A percentile compares a stretch with the other conserved stretches of the same genome.
phyloP scores from a whole-genome alignment of 2,888 invertebrate species.

The Macrophya alboannulata region DNA sequence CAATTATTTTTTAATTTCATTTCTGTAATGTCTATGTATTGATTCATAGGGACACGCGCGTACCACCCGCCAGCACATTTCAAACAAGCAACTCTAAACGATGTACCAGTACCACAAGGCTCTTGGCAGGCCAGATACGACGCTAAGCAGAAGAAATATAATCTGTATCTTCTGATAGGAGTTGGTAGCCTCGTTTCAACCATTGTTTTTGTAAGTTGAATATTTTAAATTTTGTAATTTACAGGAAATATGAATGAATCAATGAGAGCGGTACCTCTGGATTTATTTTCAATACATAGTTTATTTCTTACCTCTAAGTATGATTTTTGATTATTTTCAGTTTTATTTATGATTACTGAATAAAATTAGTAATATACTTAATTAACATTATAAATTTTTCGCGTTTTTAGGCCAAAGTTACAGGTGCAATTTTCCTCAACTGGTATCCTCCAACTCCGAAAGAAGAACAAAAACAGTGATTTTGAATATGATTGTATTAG shows the following conservation, averaged over 20 bases:
- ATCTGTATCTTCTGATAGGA: slow-evolving; percentile 84
- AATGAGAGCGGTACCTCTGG: background rate
- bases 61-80: slow-evolving; percentile 61
- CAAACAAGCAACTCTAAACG: slow-evolving; percentile 85
- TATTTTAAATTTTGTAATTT: slow-evolving; percentile 7
- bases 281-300: background rate
- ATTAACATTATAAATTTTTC: background rate
- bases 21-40: slow-evolving; percentile 1
- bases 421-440: slow-evolving; percentile 85
- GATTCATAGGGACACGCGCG: slow-evolving; percentile 58
- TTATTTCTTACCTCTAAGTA: background rate
- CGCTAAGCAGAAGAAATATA: slow-evolving; percentile 86
- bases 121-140: slow-evolving; percentile 88
- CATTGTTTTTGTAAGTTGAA: slow-evolving; percentile 79
- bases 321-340: background rate
- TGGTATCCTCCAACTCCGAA: slow-evolving; percentile 82
- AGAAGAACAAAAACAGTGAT: slow-evolving; percentile 26
- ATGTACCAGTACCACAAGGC: slow-evolving; percentile 89
- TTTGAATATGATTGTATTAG: slow-evolving; percentile 23
- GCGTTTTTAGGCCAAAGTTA: slow-evolving; percentile 83
- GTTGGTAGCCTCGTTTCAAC: slow-evolving; percentile 77
- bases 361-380: background rate
- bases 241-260: background rate
- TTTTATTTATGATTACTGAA: background rate
- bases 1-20: background rate